Evolutionary conservation across 2,113 vertebrate species (phyloP).

Genomic region (Taxidea taxus): DNA sequence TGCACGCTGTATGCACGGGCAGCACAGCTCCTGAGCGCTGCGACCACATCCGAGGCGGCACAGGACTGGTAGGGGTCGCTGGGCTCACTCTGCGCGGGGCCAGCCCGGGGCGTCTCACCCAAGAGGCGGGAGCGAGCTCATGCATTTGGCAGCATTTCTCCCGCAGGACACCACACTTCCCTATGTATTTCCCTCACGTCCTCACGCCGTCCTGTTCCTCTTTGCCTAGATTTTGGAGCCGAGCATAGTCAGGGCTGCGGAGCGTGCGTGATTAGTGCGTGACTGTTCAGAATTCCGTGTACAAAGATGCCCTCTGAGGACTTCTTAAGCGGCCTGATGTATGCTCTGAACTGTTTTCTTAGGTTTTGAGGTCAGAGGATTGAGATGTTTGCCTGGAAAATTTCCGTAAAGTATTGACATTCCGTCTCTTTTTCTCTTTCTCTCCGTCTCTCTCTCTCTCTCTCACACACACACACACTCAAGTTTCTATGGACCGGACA

Average conservation of each 20-base stretch:
- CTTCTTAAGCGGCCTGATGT: neutral
- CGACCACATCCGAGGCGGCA: neutral
- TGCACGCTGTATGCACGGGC: neutral
- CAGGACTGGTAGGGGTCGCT: neutral
- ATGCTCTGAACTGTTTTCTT: neutral
- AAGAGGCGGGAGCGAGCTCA: neutral
- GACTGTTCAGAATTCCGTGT: neutral
- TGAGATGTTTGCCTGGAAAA: neutral
- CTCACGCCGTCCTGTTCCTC: neutral
- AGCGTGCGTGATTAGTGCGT: neutral
- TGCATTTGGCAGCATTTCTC: neutral
- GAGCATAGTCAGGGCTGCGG: neutral
- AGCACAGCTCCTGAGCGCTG: neutral
- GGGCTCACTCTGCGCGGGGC: no score
- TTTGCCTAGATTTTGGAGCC: neutral
- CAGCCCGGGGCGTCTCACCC: no score
- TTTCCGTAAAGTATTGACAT: neutral
- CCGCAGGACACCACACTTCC: neutral
- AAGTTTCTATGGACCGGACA: neutral
- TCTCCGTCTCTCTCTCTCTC: neutral
- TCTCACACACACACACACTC: neutral
- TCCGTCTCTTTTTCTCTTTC: neutral
- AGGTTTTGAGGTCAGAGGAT: neutral
- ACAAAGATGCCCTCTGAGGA: neutral
- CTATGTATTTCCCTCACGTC: neutral